Percentiles rank a stretch among this genome's conserved stretches.
These are phyloP conservation scores for Hylaeus volcanicus DNA, from an alignment of 1,140 invertebrate genomes.

Conservation along the genomic window DNA sequence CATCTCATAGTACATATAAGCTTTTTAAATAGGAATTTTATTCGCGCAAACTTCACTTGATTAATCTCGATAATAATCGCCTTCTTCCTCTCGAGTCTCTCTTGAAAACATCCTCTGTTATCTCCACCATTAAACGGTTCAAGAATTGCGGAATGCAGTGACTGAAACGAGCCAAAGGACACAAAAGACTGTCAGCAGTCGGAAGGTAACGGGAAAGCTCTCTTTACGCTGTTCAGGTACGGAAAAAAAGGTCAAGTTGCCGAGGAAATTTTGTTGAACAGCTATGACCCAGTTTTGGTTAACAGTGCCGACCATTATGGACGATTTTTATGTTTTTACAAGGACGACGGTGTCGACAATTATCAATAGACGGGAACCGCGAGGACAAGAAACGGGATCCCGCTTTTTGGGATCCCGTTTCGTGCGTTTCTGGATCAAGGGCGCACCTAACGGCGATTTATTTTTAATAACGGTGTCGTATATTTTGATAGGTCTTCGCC, in stretches of 20 bases:
- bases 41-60: too few relatives aligned
- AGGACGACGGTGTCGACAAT: background rate
- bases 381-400: slow-evolving; percentile 71
- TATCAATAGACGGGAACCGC: slow-evolving; percentile 43
- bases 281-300: slow-evolving; percentile 65
- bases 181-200: slow-evolving; percentile 6
- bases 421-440: slow-evolving; percentile 52
- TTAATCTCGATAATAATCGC: too few relatives aligned
- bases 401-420: slow-evolving; percentile 70
- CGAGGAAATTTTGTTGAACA: slow-evolving; percentile 9
- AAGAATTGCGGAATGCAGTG: background rate
- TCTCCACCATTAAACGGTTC: background rate
- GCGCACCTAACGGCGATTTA: slow-evolving; percentile 63
- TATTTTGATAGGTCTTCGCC: slow-evolving; percentile 72
- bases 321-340: slow-evolving; percentile 76
- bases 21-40: too few relatives aligned
- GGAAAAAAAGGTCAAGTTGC: slow-evolving; percentile 1
- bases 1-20: too few relatives aligned
- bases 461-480: slow-evolving; percentile 76
- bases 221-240: slow-evolving; percentile 10
- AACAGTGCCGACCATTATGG: slow-evolving; percentile 47
- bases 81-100: too few relatives aligned
- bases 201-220: slow-evolving; percentile 14
- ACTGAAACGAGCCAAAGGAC: too few relatives aligned
- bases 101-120: too few relatives aligned